Evolutionary conservation across 2,113 vertebrate species (phyloP).

Genomic region (Sphyrna mokarran): DNA sequence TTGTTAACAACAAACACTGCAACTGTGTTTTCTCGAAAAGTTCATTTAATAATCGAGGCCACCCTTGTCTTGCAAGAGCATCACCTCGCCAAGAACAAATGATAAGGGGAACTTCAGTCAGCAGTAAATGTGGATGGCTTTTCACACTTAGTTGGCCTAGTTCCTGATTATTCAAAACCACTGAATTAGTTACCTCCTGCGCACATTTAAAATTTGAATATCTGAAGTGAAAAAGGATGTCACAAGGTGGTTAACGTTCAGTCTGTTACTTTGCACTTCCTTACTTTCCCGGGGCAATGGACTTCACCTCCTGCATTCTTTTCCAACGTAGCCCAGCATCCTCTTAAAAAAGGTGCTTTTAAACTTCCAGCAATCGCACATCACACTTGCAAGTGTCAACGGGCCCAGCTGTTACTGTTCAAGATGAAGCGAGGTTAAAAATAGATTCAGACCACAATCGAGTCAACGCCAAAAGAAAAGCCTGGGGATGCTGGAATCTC

Average conservation of each 20-base stretch:
- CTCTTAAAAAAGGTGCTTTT: not conserved
- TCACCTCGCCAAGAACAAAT: not conserved
- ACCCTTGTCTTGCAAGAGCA: not conserved
- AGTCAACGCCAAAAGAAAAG: too few relatives aligned
- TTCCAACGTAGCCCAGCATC: not conserved
- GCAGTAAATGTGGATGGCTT: not conserved
- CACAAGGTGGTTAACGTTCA: too few relatives aligned
- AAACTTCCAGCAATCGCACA: not conserved
- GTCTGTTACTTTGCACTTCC: not conserved
- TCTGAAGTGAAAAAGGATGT: slow-evolving; percentile 26
- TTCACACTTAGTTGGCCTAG: not conserved
- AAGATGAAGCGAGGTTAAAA: not conserved
- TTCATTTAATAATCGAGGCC: not conserved
- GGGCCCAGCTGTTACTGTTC: not conserved
- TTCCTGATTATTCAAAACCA: not conserved
- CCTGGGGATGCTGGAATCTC: too few relatives aligned
- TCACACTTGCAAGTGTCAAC: not conserved
- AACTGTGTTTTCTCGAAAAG: not conserved
- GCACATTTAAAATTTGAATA: slow-evolving; percentile 18
- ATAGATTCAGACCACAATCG: not conserved
- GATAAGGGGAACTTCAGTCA: not conserved
- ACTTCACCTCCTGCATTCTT: not conserved
- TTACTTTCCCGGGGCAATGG: not conserved
- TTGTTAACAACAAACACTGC: not conserved
- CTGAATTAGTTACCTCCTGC: slow-evolving; percentile 16